phyloP scores from a whole-genome alignment of 2,888 invertebrate species.

The Pycnomerus fuliginosus region DNA sequence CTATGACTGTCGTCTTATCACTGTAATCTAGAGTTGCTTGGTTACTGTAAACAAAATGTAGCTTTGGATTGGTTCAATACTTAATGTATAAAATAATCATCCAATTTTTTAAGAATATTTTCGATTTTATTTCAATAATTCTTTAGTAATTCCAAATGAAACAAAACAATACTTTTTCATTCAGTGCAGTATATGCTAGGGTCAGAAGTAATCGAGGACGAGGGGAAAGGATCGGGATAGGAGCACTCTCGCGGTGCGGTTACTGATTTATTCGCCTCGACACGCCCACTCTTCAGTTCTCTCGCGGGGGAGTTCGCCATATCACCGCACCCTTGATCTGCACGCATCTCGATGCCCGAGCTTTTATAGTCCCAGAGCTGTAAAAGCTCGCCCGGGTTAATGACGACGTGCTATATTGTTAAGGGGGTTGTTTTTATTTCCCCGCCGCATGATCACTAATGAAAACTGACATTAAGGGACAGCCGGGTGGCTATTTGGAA shows the following conservation, averaged over 20 bases:
- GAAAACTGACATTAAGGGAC: constrained; percentile 23
- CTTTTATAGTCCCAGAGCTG: constrained; percentile 24
- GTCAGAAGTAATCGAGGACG: neutral
- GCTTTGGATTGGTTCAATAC: too few relatives aligned
- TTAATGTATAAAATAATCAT: too few relatives aligned
- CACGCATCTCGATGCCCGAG: constrained; percentile 23
- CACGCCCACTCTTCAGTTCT: constrained; percentile 47
- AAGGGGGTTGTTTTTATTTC: constrained; percentile 29
- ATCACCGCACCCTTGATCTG: constrained; percentile 30
- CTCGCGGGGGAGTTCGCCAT: constrained; percentile 37
- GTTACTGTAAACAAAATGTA: too few relatives aligned
- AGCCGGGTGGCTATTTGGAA: neutral
- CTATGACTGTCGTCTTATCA: too few relatives aligned
- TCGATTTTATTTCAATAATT: too few relatives aligned
- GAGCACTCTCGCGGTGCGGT: constrained; percentile 42
- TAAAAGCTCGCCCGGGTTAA: constrained; percentile 28
- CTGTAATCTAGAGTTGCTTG: too few relatives aligned
- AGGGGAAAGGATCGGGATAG: constrained; percentile 8
- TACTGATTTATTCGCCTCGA: constrained; percentile 50
- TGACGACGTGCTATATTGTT: constrained; percentile 23
- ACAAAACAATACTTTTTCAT: too few relatives aligned
- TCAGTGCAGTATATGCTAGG: too few relatives aligned
- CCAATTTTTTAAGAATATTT: too few relatives aligned
- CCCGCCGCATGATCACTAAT: constrained; percentile 17
- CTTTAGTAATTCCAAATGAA: too few relatives aligned